These are phyloP conservation scores for Abrostola triplasia DNA, from an alignment of 2,888 invertebrate genomes.

Conservation along the genomic window DNA sequence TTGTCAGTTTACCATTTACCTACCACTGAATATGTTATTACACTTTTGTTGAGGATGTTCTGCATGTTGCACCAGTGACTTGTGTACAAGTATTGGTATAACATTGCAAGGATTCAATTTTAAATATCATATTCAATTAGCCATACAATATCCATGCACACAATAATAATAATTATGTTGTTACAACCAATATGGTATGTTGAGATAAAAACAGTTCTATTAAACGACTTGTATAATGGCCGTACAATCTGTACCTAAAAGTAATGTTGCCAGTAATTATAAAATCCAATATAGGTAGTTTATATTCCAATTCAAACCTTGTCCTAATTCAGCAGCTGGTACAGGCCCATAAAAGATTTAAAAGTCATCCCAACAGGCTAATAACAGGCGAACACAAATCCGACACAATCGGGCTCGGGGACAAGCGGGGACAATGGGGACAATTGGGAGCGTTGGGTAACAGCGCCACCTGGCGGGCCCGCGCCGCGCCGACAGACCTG, in stretches of 20 bases:
- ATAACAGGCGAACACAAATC: conserved; percentile 51
- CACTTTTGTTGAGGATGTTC: too few species aligned
- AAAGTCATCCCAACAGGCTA: conserved; percentile 50
- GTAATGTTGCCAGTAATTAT: conserved; percentile 11
- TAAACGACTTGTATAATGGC: background rate
- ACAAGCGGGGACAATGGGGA: conserved; percentile 4
- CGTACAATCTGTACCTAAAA: background rate
- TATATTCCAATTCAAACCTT: conserved; percentile 21
- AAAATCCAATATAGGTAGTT: conserved; percentile 10
- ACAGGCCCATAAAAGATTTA: conserved; percentile 37
- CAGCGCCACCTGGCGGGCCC: conserved; percentile 5
- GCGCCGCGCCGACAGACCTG: background rate
- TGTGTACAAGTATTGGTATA: too few species aligned
- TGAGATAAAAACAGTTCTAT: background rate
- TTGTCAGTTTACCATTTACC: too few species aligned
- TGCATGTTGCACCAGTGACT: too few species aligned
- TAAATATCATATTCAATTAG: too few species aligned
- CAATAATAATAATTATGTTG: too few species aligned
- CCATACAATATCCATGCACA: too few species aligned
- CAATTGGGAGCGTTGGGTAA: conserved; percentile 6
- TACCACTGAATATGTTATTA: too few species aligned
- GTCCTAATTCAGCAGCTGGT: conserved; percentile 28
- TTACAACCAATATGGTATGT: too few species aligned
- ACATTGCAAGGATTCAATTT: too few species aligned
- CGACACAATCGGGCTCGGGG: conserved; percentile 17